Base-by-base conservation (phyloP, 2,797 vertebrate species). In the Peromyscus melanophrys region DNA sequence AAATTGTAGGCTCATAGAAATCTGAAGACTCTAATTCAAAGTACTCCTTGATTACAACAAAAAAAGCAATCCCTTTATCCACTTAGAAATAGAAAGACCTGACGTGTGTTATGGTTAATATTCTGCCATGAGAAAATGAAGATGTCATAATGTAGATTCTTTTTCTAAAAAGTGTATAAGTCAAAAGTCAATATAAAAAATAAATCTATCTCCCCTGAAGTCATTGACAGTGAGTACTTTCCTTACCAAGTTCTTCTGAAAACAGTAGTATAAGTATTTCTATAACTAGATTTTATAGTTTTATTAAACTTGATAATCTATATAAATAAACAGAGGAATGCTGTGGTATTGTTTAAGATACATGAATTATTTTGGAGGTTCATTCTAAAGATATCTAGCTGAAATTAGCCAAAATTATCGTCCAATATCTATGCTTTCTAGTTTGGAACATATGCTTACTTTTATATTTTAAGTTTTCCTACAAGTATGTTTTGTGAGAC, bases 371-470 rank as follows among this genome's bases (percentile, higher is more conserved):
- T 85, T 92, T n/a, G 34, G 11, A 46, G n/a, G 23, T 86, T 92
- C 43, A 94, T 73, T 67, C 67, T n/a, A 91, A 96, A 94, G 55
- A 46, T n/a, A 37, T 75, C n/a, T 59, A 37, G 75, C 1, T 84
- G 29, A 76, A 94, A n/a, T 46, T 8, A 89, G 25, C 37, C 16
- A 81, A 91, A 46, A 17, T 71, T 61, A 73, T 77, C 23, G 57
- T 40, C 19, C 37, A 80, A 31, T 93, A 93, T 93, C 4, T 65
- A 57, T 59, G 40, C 46, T 90, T 52, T 23, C 57, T 73, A 29
- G 49, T 29, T 71, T 71, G 27, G n/a, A 52, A 55, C 2, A 65
- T 65, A 46, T 46, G 3, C 13, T 52, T 52, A n/a, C 21, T n/a
- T 34, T 86, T 16, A 25, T 16, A 49, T 16, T n/a, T 86, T n/a